Conservation (phyloP, 1,140 invertebrate genomes). For the Tenebrio molitor region DNA sequence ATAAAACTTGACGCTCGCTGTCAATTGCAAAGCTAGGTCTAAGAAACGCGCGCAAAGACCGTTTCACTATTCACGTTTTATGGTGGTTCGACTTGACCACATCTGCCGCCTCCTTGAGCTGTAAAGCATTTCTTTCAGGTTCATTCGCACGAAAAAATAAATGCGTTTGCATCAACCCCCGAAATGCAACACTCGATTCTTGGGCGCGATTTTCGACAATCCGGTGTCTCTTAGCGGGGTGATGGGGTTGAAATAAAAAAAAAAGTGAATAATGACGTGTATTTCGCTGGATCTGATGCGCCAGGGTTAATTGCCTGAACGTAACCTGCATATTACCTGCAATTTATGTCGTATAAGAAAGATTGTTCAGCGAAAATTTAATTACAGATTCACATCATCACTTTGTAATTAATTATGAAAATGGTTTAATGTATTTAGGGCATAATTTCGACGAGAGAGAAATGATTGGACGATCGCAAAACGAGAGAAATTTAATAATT, state of each 20-base stretch:
- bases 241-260: not conserved
- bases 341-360: conserved; percentile 29
- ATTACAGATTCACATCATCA: conserved; percentile 38
- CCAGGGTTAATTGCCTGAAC: conserved; percentile 14
- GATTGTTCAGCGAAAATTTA: conserved; percentile 33
- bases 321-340: conserved; percentile 9
- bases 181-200: not conserved
- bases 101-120: conserved; percentile 6
- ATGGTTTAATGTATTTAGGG: conserved; percentile 29
- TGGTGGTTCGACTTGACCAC: conserved; percentile 22
- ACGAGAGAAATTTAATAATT: conserved; percentile 39
- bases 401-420: conserved; percentile 36
- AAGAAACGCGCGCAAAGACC: not conserved
- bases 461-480: conserved; percentile 21
- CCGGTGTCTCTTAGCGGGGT: not conserved
- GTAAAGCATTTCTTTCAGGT: conserved; percentile 14
- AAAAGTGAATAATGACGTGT: conserved; percentile 14
- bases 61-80: conserved; percentile 9
- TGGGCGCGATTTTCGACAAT: not conserved
- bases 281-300: not conserved
- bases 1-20: conserved; percentile 20
- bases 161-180: conserved; percentile 4
- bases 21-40: conserved; percentile 9
- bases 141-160: conserved; percentile 12
- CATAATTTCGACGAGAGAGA: conserved; percentile 5